phyloP scores from a whole-genome alignment of 2,113 vertebrate genomes.

The Rhabdomys dilectus region DNA sequence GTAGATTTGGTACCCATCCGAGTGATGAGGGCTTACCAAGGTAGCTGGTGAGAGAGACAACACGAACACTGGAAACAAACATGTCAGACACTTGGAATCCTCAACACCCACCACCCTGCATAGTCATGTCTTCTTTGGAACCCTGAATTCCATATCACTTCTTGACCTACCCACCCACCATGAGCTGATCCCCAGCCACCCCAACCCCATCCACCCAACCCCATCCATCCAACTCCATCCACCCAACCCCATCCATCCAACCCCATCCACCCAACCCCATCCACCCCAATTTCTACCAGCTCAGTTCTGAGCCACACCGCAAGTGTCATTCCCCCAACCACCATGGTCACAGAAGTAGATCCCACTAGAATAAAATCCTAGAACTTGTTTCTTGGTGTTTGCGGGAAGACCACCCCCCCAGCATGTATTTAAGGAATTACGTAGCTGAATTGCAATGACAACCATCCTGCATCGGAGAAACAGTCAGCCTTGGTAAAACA shows the following conservation, averaged over 20 bases:
- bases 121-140: rapidly evolving
- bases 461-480: neutral
- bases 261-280: neutral
- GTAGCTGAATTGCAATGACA: no score
- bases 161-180: neutral
- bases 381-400: neutral
- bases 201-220: neutral
- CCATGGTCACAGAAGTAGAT: no score
- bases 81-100: neutral
- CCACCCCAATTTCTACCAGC: no score
- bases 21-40: rapidly evolving
- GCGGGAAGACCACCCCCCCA: neutral
- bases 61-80: rapidly evolving
- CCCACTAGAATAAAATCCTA: neutral
- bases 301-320: neutral
- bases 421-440: neutral
- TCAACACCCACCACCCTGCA: no score
- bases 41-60: rapidly evolving
- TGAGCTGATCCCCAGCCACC: rapidly evolving
- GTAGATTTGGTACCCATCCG: rapidly evolving
- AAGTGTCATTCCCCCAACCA: neutral
- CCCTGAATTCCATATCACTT: rapidly evolving
- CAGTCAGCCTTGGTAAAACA: neutral
- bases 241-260: no score
- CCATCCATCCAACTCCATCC: neutral